phyloP scores from a whole-genome alignment of 2,113 vertebrate species.

The Centropristis striata region DNA sequence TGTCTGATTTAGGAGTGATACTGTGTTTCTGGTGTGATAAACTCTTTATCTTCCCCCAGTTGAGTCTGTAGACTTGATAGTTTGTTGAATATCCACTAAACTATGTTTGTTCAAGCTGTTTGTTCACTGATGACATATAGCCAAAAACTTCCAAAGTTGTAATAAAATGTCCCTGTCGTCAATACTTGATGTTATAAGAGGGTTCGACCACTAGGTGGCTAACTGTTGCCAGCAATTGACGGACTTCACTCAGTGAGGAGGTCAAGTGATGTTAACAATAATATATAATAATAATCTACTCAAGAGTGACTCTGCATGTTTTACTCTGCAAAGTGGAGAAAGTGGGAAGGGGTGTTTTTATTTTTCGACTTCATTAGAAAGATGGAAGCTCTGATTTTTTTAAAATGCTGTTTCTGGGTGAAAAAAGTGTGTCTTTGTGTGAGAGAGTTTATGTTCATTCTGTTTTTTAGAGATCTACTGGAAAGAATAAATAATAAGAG shows the following conservation, averaged over 20 bases:
- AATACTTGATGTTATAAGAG: conserved; percentile 72
- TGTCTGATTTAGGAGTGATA: conserved; percentile 68
- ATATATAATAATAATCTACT: conserved; percentile 45
- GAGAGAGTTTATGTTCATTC: conserved; percentile 19
- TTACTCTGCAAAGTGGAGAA: conserved; percentile 22
- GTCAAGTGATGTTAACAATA: conserved; percentile 54
- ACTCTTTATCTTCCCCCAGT: conserved; percentile 52
- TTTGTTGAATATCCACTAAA: conserved; percentile 68
- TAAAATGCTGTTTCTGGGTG: conserved; percentile 34
- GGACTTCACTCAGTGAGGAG: conserved; percentile 48
- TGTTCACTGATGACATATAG: conserved; percentile 56
- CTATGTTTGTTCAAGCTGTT: conserved; percentile 59
- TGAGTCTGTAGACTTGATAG: conserved; percentile 66
- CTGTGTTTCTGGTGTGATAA: conserved; percentile 70
- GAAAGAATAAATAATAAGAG: conserved; percentile 70
- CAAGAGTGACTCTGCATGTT: conserved; percentile 56
- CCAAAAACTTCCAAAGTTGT: conserved; percentile 63
- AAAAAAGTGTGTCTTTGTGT: conserved; percentile 36
- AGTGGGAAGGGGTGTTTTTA: background rate
- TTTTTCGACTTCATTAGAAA: conserved; percentile 14
- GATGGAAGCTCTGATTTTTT: conserved; percentile 34
- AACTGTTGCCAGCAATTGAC: conserved; percentile 60
- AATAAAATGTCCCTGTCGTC: conserved; percentile 56
- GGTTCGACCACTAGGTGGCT: conserved; percentile 81
- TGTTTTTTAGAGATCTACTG: conserved; percentile 68